Evolutionary conservation across 2,888 invertebrate genomes (phyloP).

Genomic region (Andrena chrysosceles): DNA sequence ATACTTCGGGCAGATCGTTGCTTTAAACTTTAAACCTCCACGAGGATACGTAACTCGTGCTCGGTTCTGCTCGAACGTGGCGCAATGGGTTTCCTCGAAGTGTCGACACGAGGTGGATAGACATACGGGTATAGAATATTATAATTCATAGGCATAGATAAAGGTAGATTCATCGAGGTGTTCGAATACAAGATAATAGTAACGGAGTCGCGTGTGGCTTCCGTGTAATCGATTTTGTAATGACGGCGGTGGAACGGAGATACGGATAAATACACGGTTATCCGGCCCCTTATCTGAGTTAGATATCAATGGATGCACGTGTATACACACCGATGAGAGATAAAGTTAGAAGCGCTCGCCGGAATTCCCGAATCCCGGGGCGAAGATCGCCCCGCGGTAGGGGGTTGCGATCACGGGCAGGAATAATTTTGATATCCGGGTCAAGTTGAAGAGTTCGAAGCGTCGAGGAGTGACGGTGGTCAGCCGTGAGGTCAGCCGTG

Average conservation of each 20-base stretch:
- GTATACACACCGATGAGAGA: neutral
- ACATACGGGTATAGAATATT: constrained; percentile 3
- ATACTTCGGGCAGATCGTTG: no score
- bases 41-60: no score
- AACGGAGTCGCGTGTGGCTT: neutral
- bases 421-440: constrained; percentile 70
- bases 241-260: neutral
- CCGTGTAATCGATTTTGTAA: neutral
- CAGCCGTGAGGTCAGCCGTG: constrained; percentile 77
- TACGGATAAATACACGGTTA: constrained; percentile 1
- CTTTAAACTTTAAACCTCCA: no score
- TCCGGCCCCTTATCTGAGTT: neutral
- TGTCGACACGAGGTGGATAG: neutral
- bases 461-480: constrained; percentile 79
- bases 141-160: constrained; percentile 51
- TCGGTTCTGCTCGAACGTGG: neutral
- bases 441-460: constrained; percentile 83
- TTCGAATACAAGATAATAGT: constrained; percentile 40
- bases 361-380: neutral
- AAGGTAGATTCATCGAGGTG: constrained; percentile 37
- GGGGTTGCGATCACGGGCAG: constrained; percentile 20
- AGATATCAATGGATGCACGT: neutral
- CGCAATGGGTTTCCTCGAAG: neutral
- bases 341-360: neutral
- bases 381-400: constrained; percentile 37